Evolutionary conservation across 1,140 invertebrate species (phyloP), one percentile per base, ranked within the genome.

Genomic region (Listronotus oregonensis): DNA sequence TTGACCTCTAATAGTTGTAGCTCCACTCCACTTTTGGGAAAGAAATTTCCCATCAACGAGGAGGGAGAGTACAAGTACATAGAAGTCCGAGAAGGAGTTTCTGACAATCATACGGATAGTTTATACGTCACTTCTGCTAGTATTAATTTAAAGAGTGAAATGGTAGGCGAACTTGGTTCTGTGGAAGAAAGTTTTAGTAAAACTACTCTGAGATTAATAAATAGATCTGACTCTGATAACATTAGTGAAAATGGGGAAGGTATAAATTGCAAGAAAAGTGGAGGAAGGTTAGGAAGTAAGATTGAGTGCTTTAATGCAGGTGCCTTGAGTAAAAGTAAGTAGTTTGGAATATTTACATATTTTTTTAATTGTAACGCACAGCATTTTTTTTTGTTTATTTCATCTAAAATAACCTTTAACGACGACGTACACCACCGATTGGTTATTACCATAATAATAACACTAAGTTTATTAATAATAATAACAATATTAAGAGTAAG

Each of bases 11-110:
- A 67, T 43, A 73, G 69, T 59, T 72, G 67, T 52, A 73, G 66
- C 9, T 69, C 75, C 5, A 74, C 69, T 21, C 76, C 72, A 15
- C 59, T 79, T 8, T 65, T 78, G 39, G 68, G 73, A 14, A 80
- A 80, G 63, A 78, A 79, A 46, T 74, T 76, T 58, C 74, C 73
- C 5, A 81, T 82, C 10, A 73, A 72, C 37, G 80, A 81, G 67
- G 80, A 80, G 67, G 65, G 67, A 7, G 78, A 80, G 57, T 62
- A 69, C 40, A 55, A 31, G 12, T 57, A 32, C 15, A 43, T 46
- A 10, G 56, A 54, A 14, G 10, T 18, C 18, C 3, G 3, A 5
- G 34, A 37, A 12, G 34, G 11, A 12, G 34, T 37, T 9, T 5
- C 7, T 37, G 11, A 37, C 34, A 37, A 8, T 37, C 8, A 37